A percentile compares a stretch with the other conserved stretches of the same genome.
Evolutionary conservation across 2,888 invertebrate species (phyloP).

Genomic region (Agonopterix alstromeriana): DNA sequence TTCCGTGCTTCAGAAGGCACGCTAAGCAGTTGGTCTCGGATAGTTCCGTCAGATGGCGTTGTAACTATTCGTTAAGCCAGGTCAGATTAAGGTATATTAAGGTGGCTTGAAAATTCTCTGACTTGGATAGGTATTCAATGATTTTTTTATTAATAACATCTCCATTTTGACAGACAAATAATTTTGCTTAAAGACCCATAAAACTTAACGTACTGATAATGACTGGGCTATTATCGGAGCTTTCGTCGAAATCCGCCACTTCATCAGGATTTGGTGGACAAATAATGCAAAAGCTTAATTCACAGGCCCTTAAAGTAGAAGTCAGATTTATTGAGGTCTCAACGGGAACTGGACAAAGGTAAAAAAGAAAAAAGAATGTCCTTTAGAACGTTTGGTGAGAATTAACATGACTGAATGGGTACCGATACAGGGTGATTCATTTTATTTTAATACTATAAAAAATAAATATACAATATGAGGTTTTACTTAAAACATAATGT

Average conservation of each 20-base stretch:
- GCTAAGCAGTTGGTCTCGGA: too few species aligned
- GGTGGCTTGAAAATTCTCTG: too few species aligned
- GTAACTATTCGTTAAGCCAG: too few species aligned
- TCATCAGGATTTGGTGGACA: conserved; percentile 41
- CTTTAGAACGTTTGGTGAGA: conserved; percentile 38
- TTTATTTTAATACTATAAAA: conserved; percentile 11
- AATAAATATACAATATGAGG: too few species aligned
- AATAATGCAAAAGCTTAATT: conserved; percentile 41
- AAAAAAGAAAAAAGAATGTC: conserved; percentile 34
- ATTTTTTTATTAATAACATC: too few species aligned
- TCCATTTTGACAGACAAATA: too few species aligned
- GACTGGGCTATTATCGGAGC: conserved; percentile 1
- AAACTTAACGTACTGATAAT: background rate
- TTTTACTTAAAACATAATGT: too few species aligned
- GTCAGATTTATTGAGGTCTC: conserved; percentile 62
- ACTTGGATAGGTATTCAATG: too few species aligned
- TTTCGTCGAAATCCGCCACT: conserved; percentile 16
- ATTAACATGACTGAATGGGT: conserved; percentile 39
- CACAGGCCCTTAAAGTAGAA: conserved; percentile 35
- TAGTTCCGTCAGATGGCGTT: too few species aligned
- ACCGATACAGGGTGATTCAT: conserved; percentile 35
- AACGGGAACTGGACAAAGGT: conserved; percentile 28
- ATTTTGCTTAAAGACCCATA: background rate
- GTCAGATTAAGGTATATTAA: too few species aligned
- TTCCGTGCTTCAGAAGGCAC: too few species aligned